phyloP scores from a whole-genome alignment of 2,888 invertebrate species.

The Caenorhabditis doughertyi region DNA sequence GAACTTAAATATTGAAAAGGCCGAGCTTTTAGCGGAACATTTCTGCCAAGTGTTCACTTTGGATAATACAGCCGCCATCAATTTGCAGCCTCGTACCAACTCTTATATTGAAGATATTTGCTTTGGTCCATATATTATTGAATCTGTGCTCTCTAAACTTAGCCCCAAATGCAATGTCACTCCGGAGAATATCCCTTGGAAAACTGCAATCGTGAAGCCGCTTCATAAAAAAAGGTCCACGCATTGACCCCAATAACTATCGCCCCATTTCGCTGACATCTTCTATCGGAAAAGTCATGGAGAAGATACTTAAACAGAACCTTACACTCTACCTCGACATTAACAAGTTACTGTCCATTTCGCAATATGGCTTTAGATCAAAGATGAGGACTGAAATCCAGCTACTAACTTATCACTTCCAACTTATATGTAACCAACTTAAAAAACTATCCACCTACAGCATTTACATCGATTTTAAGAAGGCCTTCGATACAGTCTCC shows the following conservation, averaged over 20 bases:
- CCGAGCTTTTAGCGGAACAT: neutral
- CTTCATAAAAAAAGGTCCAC: constrained; percentile 3
- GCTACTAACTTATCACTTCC: neutral
- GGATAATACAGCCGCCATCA: neutral
- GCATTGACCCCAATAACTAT: constrained; percentile 1
- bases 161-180: neutral
- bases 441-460: neutral
- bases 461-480: constrained; percentile 1
- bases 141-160: neutral
- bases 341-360: neutral
- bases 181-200: constrained; percentile 6
- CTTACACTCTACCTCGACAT: neutral
- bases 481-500: too few relatives aligned
- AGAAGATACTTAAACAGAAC: neutral
- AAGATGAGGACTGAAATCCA: constrained; percentile 2
- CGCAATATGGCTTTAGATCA: constrained; percentile 3
- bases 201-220: neutral
- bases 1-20: neutral
- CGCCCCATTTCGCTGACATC: constrained; percentile 12
- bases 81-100: neutral
- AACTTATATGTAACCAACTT: neutral
- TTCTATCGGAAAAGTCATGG: constrained; percentile 9
- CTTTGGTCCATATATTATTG: neutral
- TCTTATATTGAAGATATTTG: neutral
- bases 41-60: neutral